Percentiles rank a stretch among this genome's conserved stretches.
Conservation (phyloP, 2,797 vertebrate species). For the Liasis olivaceus region DNA sequence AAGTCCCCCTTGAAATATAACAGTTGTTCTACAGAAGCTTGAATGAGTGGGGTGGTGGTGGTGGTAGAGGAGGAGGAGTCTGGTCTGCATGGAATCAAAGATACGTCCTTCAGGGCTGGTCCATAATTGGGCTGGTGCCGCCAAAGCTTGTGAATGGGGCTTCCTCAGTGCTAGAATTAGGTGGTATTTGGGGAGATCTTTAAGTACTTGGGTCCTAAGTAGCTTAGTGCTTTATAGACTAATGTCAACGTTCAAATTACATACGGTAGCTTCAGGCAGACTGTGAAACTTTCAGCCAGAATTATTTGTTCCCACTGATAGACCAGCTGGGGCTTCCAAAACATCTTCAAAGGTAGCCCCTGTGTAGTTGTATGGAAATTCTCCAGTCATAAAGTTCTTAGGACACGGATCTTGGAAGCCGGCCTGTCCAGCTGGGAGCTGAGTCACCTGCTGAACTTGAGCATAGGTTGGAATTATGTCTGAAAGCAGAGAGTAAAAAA, state of each 20-base stretch:
- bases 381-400: background rate
- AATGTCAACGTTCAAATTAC: background rate
- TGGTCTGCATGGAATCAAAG: background rate
- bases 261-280: background rate
- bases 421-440: background rate
- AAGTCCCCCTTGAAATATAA: background rate
- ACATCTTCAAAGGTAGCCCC: background rate
- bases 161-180: background rate
- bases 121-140: background rate
- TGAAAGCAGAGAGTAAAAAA: background rate
- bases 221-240: background rate
- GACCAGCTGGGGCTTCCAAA: background rate
- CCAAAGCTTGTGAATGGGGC: background rate
- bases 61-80: background rate
- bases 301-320: background rate
- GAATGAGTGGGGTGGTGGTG: background rate
- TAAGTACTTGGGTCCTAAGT: background rate
- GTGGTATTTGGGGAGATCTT: background rate
- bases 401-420: background rate
- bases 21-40: background rate
- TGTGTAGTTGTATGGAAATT: background rate
- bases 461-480: background rate
- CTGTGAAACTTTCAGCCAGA: background rate
- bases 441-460: background rate
- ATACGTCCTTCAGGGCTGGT: background rate